A percentile compares a stretch with the other conserved stretches of the same genome.
phyloP scores from a whole-genome alignment of 2,797 vertebrate species.

The Syngnathus acus region DNA sequence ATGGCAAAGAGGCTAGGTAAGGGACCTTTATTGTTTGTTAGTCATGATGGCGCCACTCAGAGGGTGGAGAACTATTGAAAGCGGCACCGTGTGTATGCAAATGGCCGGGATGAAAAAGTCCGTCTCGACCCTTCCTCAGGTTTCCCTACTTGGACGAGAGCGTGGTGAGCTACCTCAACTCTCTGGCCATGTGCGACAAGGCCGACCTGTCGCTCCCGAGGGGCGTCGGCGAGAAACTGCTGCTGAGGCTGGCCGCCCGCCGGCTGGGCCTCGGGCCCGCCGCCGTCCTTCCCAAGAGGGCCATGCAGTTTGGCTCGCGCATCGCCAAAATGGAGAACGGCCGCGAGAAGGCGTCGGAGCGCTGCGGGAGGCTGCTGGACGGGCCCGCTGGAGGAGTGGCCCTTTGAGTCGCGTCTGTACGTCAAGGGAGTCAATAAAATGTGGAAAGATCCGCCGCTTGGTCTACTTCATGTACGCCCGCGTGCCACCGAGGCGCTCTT shows the following conservation, averaged over 20 bases:
- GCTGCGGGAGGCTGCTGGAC: constrained; percentile 74
- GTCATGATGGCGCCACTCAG: neutral
- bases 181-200: constrained; percentile 81
- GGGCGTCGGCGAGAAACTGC: constrained; percentile 87
- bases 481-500: constrained; percentile 52
- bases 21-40: neutral
- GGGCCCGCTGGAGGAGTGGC: constrained; percentile 21
- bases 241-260: constrained; percentile 76
- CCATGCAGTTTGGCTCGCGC: constrained; percentile 92
- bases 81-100: too few species aligned
- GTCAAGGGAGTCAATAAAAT: neutral
- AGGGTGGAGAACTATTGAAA: neutral
- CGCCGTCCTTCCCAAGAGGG: constrained; percentile 82
- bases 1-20: constrained; percentile 89
- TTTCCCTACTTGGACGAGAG: constrained; percentile 94
- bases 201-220: constrained; percentile 80
- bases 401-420: neutral
- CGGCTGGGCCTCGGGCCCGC: constrained; percentile 76
- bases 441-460: neutral
- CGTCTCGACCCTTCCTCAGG: constrained; percentile 50
- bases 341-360: constrained; percentile 83
- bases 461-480: constrained; percentile 59
- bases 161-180: constrained; percentile 85
- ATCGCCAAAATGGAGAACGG: constrained; percentile 89
- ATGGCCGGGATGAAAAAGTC: neutral